Conservation (phyloP, 2,113 vertebrate species). For the Struthio camelus region DNA sequence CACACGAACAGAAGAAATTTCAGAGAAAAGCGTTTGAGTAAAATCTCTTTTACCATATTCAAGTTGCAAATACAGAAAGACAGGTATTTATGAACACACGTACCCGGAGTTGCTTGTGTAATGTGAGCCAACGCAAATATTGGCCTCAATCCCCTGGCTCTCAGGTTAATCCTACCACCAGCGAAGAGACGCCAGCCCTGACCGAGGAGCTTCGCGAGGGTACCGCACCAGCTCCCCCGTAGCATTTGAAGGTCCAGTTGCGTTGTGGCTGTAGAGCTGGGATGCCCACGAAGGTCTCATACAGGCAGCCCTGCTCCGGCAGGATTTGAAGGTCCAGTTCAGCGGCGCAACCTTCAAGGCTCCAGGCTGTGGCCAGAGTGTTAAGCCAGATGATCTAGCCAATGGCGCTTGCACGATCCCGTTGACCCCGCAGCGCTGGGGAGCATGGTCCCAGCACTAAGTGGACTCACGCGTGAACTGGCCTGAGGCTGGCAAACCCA, state of each 20-base stretch:
- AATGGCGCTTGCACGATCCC: not conserved
- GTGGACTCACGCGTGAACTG: accelerated
- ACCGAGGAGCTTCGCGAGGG: accelerated
- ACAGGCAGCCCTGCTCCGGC: not conserved
- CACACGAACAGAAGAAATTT: not conserved
- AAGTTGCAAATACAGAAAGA: not conserved
- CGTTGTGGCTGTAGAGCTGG: not conserved
- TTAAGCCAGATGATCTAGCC: not conserved
- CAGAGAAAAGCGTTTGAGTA: not conserved
- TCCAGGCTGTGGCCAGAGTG: not conserved
- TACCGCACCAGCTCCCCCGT: not conserved
- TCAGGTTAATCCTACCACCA: not conserved
- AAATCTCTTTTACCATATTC: not conserved
- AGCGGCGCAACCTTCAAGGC: not conserved
- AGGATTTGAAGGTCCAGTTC: not conserved
- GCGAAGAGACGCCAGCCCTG: not conserved
- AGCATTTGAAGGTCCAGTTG: not conserved
- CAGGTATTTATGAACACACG: not conserved
- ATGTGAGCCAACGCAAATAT: not conserved
- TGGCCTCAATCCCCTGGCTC: not conserved
- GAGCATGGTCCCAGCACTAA: accelerated
- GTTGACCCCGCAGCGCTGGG: not conserved
- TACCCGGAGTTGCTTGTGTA: not conserved
- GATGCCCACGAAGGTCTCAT: accelerated
- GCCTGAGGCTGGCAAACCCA: not conserved